Percentiles rank a stretch among this genome's conserved stretches.
These are phyloP conservation scores for Antedon mediterranea DNA, from an alignment of 53 echinoderm and acorn worm species.

Conservation along the genomic window DNA sequence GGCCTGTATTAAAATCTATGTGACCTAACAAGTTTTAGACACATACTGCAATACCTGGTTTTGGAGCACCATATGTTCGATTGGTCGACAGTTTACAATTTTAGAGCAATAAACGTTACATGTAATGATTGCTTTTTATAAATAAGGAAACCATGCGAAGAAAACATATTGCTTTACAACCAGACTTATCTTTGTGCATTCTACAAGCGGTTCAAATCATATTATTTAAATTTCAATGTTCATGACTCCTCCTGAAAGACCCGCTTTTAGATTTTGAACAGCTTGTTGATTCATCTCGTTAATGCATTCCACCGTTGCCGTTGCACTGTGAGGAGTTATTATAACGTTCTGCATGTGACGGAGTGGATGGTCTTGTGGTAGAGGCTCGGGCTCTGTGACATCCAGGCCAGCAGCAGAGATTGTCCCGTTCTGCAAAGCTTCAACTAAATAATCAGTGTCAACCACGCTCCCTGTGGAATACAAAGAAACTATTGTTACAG, in stretches of 20 bases:
- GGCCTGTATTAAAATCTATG: too few species aligned
- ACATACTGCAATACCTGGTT: too few species aligned
- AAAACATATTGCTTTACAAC: too few species aligned
- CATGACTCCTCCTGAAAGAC: background rate
- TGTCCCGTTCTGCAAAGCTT: constrained; percentile 5
- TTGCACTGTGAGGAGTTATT: constrained; percentile 5
- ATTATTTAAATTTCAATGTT: constrained; percentile 6
- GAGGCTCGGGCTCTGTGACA: constrained; percentile 24
- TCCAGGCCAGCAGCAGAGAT: constrained; percentile 22
- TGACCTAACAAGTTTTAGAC: too few species aligned
- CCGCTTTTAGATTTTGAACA: background rate
- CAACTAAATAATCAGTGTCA: constrained; percentile 16
- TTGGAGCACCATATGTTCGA: too few species aligned
- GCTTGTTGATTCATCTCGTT: background rate
- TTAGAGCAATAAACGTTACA: too few species aligned
- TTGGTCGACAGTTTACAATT: too few species aligned
- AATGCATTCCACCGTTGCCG: background rate
- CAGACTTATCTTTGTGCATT: too few species aligned
- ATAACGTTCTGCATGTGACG: constrained; percentile 14
- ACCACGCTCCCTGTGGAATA: constrained; percentile 8
- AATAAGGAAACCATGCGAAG: too few species aligned
- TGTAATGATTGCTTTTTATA: too few species aligned
- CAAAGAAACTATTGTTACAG: too few species aligned
- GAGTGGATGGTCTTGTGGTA: constrained; percentile 12
- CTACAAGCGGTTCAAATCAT: too few species aligned